Evolutionary conservation across 2,113 vertebrate genomes (phyloP), one percentile per base, ranked within the genome.

Genomic region (Trochalopteron elliotii): DNA sequence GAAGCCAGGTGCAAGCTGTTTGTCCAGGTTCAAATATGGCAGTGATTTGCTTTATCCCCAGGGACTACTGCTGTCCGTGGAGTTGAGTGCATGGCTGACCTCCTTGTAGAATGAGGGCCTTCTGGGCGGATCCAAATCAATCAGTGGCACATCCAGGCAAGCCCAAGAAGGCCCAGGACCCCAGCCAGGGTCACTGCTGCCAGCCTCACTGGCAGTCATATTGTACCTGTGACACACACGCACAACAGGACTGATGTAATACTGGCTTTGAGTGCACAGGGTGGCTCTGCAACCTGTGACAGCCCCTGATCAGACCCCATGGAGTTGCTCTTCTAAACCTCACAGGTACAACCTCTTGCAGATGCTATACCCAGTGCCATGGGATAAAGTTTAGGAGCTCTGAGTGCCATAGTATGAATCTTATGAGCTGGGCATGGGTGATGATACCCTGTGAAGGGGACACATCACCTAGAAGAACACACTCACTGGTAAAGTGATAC

Each of bases 181-280:
- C 50, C n/a, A 37, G 25, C 8, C 31, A 15, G 37, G 70, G 28
- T 75, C 60, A n/a, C 35, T 30, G 61, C 61, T 63, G 74, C 49
- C 33, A 19, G 5, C 25, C 49, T 40, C 20, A 13, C 40, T 65
- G 50, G n/a, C 11, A 10, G 35, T 20, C 2, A 0, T 24, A 1
- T 45, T 20, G 25, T 16, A 9, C 17, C 56, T 45, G 37, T 0
- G 0, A 8, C 68, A 40, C 8, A 1, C 20, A 7, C 0, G 0
- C 14, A 5, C 42, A 21, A 1, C 22, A 6, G 30, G n/a, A 12
- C 65, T 37, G 79, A 21, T 8, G 15, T 30, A 7, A 65, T 40
- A 2, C 30, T 52, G 22, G 20, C 52, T 72, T 25, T 64, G n/a
- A 28, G 28, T 21, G 42, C 45, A 3, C 5, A 9, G 59, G 11